phyloP scores from a whole-genome alignment of 2,888 invertebrate species.

The Rutpela maculata region DNA sequence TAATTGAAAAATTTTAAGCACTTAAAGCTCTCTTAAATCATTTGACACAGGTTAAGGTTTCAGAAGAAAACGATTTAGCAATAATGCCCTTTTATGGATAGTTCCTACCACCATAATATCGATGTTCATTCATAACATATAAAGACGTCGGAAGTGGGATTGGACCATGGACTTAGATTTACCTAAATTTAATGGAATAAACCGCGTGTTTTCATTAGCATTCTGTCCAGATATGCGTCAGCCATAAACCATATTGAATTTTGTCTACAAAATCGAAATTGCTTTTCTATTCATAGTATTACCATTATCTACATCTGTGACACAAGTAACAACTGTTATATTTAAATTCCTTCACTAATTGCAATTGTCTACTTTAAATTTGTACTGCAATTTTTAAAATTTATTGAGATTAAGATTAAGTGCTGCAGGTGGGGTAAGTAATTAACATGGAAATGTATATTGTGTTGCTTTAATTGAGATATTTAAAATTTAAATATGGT shows the following conservation, averaged over 20 bases:
- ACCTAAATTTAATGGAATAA: too few species aligned
- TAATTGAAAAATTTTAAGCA: too few species aligned
- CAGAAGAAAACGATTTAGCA: too few species aligned
- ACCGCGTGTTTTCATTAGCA: conserved; percentile 31
- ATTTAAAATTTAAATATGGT: conserved; percentile 73
- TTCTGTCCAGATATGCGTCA: background rate
- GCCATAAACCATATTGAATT: background rate
- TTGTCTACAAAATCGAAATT: background rate
- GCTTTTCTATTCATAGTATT: background rate
- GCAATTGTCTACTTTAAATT: conserved; percentile 15
- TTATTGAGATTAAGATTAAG: conserved; percentile 61
- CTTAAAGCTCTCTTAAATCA: too few species aligned
- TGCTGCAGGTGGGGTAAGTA: conserved; percentile 69
- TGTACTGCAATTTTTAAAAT: conserved; percentile 26
- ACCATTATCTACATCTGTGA: background rate
- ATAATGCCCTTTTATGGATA: too few species aligned
- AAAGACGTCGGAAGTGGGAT: too few species aligned
- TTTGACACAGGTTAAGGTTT: too few species aligned
- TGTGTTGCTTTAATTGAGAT: conserved; percentile 72
- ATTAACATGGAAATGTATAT: conserved; percentile 72
- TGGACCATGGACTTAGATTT: too few species aligned
- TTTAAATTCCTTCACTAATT: background rate
- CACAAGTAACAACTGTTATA: background rate
- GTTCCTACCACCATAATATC: too few species aligned
- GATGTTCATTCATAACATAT: too few species aligned